Base-by-base conservation (phyloP, 2,113 vertebrate species). In the Atlantisia rogersi region DNA sequence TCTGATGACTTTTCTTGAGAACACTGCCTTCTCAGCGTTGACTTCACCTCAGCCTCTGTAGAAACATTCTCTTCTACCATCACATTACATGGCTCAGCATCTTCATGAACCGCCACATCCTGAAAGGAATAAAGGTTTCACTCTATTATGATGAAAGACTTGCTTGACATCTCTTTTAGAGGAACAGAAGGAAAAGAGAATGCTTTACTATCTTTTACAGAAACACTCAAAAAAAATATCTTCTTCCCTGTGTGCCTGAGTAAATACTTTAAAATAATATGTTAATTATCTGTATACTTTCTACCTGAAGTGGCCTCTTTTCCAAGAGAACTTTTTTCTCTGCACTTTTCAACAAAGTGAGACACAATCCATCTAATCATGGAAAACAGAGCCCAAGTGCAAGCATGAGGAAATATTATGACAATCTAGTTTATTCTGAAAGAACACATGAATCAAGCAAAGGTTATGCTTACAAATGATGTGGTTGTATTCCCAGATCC, bases 41-140 rank as follows among this genome's bases (percentile, higher is more conserved):
- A 89, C 24, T 10, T 67, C n/a, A 90, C 44, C 56, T 88, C 86
- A 84, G 63, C 64, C 87, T 70, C 48, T 74, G 75, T 50, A 69
- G 82, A 78, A 88, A 80, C 76, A 58, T 44, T 14, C 79, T 88
- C 93, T 83, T 88, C 69, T 90, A 94, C 63, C 1, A 6, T 37
- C 40, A 70, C 52, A 52, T 12, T 29, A 3, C 42, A 71, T 0
- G 53, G 53, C 19, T 73, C 44, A 53, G 19, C 37, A 24, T 58
- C 59, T 90, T 97, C 92, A 83, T 37, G 88, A 87, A 29, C 56
- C 4, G 16, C 17, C 62, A 81, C 48, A 52, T 86, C 90, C 98
- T 98, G 50, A 63, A 94, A 92, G 4, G 6, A 95, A 97, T 6
- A 95, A 16, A 89, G 92, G 55, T 91, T 90, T 65, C 35, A 64